These are phyloP conservation scores for Lepus townsendii DNA, from an alignment of 2,797 vertebrate genomes.

Conservation along the genomic window DNA sequence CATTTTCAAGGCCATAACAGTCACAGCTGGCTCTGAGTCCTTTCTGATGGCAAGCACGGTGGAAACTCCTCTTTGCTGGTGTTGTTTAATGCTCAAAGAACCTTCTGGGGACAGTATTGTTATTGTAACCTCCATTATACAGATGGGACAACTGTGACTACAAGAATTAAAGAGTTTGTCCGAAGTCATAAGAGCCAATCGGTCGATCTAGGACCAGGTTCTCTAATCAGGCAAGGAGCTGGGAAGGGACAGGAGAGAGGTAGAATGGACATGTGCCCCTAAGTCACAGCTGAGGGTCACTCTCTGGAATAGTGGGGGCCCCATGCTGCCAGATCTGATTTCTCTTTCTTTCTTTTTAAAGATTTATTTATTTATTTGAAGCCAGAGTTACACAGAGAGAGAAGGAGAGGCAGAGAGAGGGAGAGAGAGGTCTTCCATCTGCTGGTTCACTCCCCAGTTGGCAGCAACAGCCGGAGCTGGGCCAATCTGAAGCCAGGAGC, in stretches of 20 bases:
- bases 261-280: background rate
- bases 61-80: background rate
- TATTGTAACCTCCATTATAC: background rate
- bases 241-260: too few species aligned
- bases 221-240: background rate
- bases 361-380: too few species aligned
- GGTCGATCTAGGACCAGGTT: background rate
- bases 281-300: background rate
- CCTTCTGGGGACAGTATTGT: background rate
- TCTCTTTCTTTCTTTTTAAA: too few species aligned
- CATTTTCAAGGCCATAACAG: background rate
- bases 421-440: too few species aligned
- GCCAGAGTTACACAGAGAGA: too few species aligned
- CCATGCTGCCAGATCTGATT: background rate
- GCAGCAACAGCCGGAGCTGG: too few species aligned
- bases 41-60: too few species aligned
- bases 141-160: background rate
- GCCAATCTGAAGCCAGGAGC: too few species aligned
- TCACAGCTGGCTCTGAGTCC: background rate
- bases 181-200: background rate
- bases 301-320: fast-evolving
- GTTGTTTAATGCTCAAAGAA: background rate
- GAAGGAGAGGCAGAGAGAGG: too few species aligned
- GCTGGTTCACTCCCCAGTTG: too few species aligned
- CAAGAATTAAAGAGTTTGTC: background rate